A percentile compares a stretch with the other conserved stretches of the same genome.
Evolutionary conservation across 1,140 invertebrate genomes (phyloP).

Genomic region (Bicyclus anynana): DNA sequence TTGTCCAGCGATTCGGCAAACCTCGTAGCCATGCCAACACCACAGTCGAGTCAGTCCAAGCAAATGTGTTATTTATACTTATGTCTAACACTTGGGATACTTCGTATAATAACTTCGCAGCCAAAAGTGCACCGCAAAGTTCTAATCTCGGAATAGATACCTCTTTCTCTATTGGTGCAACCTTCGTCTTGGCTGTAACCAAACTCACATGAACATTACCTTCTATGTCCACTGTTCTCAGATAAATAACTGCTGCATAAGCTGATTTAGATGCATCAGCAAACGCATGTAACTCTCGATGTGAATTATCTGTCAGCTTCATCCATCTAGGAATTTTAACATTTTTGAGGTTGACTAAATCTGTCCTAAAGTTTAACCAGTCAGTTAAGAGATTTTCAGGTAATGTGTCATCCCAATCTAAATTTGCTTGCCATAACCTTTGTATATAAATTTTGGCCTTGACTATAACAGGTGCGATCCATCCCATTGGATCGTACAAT

Average conservation of each 20-base stretch:
- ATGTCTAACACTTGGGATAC: conserved; percentile 1
- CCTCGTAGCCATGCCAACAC: conserved; percentile 50
- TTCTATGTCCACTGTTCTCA: conserved; percentile 20
- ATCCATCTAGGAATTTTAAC: conserved; percentile 30
- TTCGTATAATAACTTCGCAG: conserved; percentile 28
- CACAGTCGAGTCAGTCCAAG: conserved; percentile 60
- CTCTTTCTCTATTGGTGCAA: conserved; percentile 36
- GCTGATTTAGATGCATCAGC: conserved; percentile 29
- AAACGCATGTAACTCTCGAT: conserved; percentile 36
- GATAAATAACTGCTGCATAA: conserved; percentile 32
- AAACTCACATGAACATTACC: conserved; percentile 16
- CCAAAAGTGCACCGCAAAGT: conserved; percentile 42
- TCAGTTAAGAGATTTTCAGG: conserved; percentile 18
- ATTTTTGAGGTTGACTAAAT: conserved; percentile 22
- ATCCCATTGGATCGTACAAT: conserved; percentile 49
- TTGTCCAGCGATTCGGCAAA: conserved; percentile 1
- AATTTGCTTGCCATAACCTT: conserved; percentile 36
- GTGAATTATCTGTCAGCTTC: neutral
- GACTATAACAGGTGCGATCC: conserved; percentile 49
- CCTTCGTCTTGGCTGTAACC: conserved; percentile 51
- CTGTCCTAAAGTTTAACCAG: conserved; percentile 25
- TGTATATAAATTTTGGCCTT: conserved; percentile 54
- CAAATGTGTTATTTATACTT: conserved; percentile 35
- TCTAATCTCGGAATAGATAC: conserved; percentile 47
- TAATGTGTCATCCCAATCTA: conserved; percentile 43